Evolutionary conservation across 2,888 invertebrate species (phyloP).

Genomic region (Noctua janthina): DNA sequence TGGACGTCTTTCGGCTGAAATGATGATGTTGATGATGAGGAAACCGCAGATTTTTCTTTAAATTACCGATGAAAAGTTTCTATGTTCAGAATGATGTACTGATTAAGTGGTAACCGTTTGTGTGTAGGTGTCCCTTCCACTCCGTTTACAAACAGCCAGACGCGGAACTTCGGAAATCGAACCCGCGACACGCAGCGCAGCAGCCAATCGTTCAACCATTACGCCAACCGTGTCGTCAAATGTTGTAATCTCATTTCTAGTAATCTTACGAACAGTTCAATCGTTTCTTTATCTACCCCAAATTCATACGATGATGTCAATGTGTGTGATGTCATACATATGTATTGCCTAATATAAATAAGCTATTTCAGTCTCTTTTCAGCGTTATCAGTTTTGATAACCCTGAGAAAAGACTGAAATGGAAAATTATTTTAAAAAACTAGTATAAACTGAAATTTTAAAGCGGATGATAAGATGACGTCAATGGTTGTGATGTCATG

Average conservation of each 20-base stretch:
- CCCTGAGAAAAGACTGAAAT: not conserved
- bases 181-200: too few species aligned
- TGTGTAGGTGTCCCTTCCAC: too few species aligned
- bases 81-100: too few species aligned
- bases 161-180: too few species aligned
- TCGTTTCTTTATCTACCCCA: not conserved
- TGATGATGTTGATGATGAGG: too few species aligned
- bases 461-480: not conserved
- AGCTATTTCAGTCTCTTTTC: not conserved
- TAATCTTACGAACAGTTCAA: not conserved
- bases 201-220: too few species aligned
- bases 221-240: too few species aligned
- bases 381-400: not conserved
- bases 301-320: not conserved
- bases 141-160: too few species aligned
- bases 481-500: not conserved
- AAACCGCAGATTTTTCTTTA: too few species aligned
- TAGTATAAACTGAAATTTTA: not conserved
- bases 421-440: not conserved
- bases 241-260: not conserved
- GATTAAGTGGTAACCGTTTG: too few species aligned
- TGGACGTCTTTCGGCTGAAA: too few species aligned
- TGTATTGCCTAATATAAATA: not conserved
- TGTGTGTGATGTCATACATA: not conserved
- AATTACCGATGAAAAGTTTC: too few species aligned